These are phyloP conservation scores for Naso thynnoides DNA, from an alignment of 2,797 vertebrate species.

Conservation along the genomic window DNA sequence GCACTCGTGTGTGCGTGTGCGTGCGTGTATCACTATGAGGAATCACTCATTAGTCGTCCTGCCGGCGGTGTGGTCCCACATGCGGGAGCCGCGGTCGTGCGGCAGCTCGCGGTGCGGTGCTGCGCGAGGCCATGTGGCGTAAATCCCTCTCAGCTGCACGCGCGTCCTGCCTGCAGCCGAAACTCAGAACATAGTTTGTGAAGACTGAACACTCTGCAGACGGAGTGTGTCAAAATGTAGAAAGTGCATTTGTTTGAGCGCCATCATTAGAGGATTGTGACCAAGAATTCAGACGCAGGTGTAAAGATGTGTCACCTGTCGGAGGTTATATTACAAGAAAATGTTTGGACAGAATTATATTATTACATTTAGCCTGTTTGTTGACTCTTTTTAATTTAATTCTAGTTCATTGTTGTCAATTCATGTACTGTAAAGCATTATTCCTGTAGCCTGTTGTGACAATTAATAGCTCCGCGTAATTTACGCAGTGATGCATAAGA, in stretches of 20 bases:
- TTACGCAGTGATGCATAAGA: not conserved
- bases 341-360: not conserved
- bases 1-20: slow-evolving; percentile 9
- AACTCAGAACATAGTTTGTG: not conserved
- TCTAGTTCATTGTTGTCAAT: not conserved
- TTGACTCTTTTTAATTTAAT: not conserved
- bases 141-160: slow-evolving; percentile 25
- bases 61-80: not conserved
- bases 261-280: not conserved
- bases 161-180: not conserved
- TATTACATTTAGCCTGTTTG: not conserved
- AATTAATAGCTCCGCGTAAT: not conserved
- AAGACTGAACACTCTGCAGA: slow-evolving; percentile 7
- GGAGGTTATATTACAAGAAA: no score
- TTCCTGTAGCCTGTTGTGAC: not conserved
- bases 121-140: slow-evolving; percentile 53
- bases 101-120: slow-evolving; percentile 27
- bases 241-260: not conserved
- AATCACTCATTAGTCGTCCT: slow-evolving; percentile 27
- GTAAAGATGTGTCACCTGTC: no score
- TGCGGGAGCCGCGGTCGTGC: not conserved
- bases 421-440: not conserved
- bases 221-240: not conserved
- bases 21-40: slow-evolving; percentile 6
- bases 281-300: not conserved